A percentile compares a stretch with the other conserved stretches of the same genome.
phyloP scores from a whole-genome alignment of 2,888 invertebrate genomes.

The Cremastinae sp. region DNA sequence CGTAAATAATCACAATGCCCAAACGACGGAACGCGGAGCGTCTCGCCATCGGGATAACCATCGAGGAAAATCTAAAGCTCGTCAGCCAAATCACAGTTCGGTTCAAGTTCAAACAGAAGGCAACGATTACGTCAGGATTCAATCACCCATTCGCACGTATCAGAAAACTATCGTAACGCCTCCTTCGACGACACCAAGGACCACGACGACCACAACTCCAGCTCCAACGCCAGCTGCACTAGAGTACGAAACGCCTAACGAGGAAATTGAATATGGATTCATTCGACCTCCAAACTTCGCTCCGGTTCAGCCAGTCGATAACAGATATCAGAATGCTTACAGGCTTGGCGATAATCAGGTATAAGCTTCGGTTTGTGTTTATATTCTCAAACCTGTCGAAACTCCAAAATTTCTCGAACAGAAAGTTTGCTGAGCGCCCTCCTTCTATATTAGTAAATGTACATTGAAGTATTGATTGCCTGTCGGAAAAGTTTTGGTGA shows the following conservation, averaged over 20 bases:
- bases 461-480: too few species aligned
- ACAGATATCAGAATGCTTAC: slow-evolving; percentile 62
- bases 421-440: too few species aligned
- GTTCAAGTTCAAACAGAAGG: slow-evolving; percentile 74
- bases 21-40: slow-evolving; percentile 48
- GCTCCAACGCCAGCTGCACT: slow-evolving; percentile 68
- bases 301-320: slow-evolving; percentile 66
- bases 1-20: slow-evolving; percentile 69
- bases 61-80: slow-evolving; percentile 64
- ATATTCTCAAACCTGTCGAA: too few species aligned
- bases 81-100: slow-evolving; percentile 64
- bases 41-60: slow-evolving; percentile 57
- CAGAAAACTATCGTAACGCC: slow-evolving; percentile 61
- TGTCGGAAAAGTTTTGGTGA: too few species aligned
- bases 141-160: slow-evolving; percentile 64
- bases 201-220: slow-evolving; percentile 59
- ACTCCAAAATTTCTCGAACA: background rate
- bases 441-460: too few species aligned
- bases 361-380: background rate
- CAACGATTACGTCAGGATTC: slow-evolving; percentile 76
- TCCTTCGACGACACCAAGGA: slow-evolving; percentile 57
- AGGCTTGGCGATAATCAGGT: slow-evolving; percentile 62
- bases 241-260: slow-evolving; percentile 65
- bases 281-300: slow-evolving; percentile 80
- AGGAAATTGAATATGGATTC: slow-evolving; percentile 81